These are phyloP conservation scores for Cyanoramphus novaezelandiae DNA, from an alignment of 2,113 vertebrate species.

Conservation along the genomic window DNA sequence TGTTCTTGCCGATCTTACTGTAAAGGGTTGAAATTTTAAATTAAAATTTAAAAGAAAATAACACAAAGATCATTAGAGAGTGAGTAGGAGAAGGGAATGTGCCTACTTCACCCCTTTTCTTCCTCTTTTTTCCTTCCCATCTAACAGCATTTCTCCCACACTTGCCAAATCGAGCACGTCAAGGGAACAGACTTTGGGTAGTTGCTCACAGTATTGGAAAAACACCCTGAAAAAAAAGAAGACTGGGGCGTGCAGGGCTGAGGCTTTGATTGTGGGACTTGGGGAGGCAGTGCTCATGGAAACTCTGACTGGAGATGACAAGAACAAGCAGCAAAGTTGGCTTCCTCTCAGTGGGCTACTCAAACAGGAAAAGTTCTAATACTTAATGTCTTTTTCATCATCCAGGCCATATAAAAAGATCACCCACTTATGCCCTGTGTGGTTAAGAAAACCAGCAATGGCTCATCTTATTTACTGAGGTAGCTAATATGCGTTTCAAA, in stretches of 20 bases:
- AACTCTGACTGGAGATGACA: slow-evolving; percentile 5
- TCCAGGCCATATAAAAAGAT: not conserved
- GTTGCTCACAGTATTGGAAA: not conserved
- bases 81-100: slow-evolving; percentile 55
- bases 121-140: not conserved
- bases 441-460: slow-evolving; percentile 35
- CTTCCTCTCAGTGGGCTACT: not conserved
- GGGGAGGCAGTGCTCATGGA: not conserved
- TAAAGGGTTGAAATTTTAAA: slow-evolving; percentile 5
- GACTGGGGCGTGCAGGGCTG: not conserved
- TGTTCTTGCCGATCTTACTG: slow-evolving; percentile 30
- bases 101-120: not conserved
- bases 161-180: not conserved
- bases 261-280: not conserved
- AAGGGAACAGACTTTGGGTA: not conserved
- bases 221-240: not conserved
- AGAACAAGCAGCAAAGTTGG: not conserved
- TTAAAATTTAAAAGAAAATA: not conserved
- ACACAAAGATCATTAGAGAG: slow-evolving; percentile 1
- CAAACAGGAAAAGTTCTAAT: slow-evolving; percentile 39
- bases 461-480: slow-evolving; percentile 35
- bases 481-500: slow-evolving; percentile 8
- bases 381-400: not conserved
- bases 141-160: not conserved
- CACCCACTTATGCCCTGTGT: not conserved